Conservation (phyloP, 1,140 invertebrate genomes). For the Drosophila tropicalis region DNA sequence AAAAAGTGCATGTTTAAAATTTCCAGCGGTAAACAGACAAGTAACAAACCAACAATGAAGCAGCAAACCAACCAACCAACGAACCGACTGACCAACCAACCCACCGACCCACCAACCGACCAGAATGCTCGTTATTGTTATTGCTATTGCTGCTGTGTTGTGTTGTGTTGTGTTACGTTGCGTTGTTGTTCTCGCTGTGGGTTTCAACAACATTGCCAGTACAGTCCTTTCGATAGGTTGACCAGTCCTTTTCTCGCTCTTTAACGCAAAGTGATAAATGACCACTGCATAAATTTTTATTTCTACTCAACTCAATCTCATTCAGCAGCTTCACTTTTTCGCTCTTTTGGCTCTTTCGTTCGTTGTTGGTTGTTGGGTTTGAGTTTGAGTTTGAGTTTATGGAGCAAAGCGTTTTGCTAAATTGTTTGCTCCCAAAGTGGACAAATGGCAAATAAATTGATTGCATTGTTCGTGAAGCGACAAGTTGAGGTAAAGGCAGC, state of each 20-base stretch:
- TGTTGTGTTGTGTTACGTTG: conserved; percentile 25
- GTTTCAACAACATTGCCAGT: no score
- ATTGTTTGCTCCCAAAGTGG: conserved; percentile 50
- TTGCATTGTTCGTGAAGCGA: conserved; percentile 49
- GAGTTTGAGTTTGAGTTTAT: conserved; percentile 65
- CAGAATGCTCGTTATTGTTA: conserved; percentile 64
- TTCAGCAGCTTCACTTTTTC: conserved; percentile 54
- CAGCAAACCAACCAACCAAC: no score
- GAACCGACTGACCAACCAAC: not conserved
- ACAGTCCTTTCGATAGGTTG: conserved; percentile 32
- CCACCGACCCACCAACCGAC: conserved; percentile 35
- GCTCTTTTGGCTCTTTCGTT: conserved; percentile 12
- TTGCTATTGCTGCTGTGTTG: conserved; percentile 41
- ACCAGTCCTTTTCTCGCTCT: conserved; percentile 20
- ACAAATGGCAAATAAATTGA: conserved; percentile 62
- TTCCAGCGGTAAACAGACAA: conserved; percentile 38
- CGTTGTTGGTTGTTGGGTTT: conserved; percentile 36
- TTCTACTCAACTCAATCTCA: conserved; percentile 71
- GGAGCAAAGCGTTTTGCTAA: conserved; percentile 46
- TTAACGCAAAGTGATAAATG: conserved; percentile 63
- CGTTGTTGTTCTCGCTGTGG: no score
- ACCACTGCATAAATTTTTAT: conserved; percentile 78
- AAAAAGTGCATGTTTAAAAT: conserved; percentile 75
- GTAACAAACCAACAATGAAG: conserved; percentile 48
- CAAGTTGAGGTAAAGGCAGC: conserved; percentile 15